Conservation (phyloP, 1,140 invertebrate genomes). For the Microplitis mediator region DNA sequence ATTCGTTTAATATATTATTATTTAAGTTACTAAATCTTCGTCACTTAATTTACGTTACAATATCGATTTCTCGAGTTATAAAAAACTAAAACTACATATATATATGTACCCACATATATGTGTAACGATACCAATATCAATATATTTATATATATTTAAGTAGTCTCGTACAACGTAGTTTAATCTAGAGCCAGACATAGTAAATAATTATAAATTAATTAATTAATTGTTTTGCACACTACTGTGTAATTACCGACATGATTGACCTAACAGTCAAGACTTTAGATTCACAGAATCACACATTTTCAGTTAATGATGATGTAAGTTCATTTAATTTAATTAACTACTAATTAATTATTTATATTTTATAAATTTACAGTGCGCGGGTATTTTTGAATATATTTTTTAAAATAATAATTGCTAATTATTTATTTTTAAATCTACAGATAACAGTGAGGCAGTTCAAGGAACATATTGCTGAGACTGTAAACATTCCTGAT, state of each 20-base stretch:
- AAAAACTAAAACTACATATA: no score
- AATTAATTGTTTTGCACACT: not conserved
- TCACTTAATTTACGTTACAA: no score
- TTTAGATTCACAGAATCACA: conserved; percentile 88
- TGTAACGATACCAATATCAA: not conserved
- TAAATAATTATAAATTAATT: no score
- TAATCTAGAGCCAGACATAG: no score
- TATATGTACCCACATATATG: not conserved
- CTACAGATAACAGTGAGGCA: conserved; percentile 83
- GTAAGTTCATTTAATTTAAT: conserved; percentile 66
- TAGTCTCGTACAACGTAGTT: not conserved
- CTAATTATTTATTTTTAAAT: conserved; percentile 32
- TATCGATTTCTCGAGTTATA: no score
- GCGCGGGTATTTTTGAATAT: no score
- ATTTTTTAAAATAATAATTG: not conserved
- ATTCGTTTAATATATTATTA: no score
- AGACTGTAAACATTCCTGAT: conserved; percentile 75
- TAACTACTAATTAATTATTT: not conserved
- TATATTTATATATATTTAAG: not conserved
- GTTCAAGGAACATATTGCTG: conserved; percentile 85
- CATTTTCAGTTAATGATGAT: conserved; percentile 83
- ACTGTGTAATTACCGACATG: conserved; percentile 60
- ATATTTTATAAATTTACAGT: not conserved
- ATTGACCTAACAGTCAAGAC: conserved; percentile 90
- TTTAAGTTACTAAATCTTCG: no score